Base-by-base conservation (phyloP, 2,888 invertebrate species). In the Onthophagus sagittarius region DNA sequence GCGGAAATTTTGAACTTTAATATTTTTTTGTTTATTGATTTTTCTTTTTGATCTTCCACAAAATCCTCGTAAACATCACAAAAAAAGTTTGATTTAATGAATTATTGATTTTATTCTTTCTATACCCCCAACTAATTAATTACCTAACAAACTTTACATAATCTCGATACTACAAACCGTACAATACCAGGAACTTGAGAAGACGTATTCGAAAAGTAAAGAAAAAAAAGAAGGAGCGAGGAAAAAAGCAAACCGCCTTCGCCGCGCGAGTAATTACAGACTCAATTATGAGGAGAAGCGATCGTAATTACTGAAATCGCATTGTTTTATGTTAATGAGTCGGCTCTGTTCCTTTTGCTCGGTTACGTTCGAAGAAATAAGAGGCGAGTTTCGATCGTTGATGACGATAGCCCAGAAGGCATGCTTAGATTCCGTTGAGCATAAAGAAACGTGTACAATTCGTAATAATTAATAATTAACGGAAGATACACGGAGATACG, bases 311-410 rank as follows among this genome's bases (percentile, higher is more conserved):
- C 67, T 67, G 67, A 32, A 67, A 67, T 67, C 67, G 67, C 67
- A 67, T 67, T 67, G 67, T 67, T 67, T 67, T 67, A 67, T 67
- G 67, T 32, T 67, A 67, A 67, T 67, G 67, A 67, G 32, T 67
- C 67, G 15, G 23, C 7, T 11, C 11, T 7, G 4, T 53, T 53
- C 39, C 23, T 23, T 53, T 53, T 53, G 39, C 39, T 2, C 39
- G 39, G 39, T 53, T 53, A 11, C 7, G 9, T 53, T 53, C 39
- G 39, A 53, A 53, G 39, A 53, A 53, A 53, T 23, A 23, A 23
- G 23, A 23, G 23, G 23, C 39, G 39, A 53, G 39, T 11, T 53
- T 53, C 39, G 39, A 53, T 53, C 39, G 11, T 23, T 23, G 23
- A 53, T 11, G 11, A 53, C 39, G 39, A 53, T 53, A 53, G 39